A percentile compares a stretch with the other conserved stretches of the same genome.
phyloP scores from a whole-genome alignment of 2,113 vertebrate genomes.

The Thamnaconus septentrionalis region DNA sequence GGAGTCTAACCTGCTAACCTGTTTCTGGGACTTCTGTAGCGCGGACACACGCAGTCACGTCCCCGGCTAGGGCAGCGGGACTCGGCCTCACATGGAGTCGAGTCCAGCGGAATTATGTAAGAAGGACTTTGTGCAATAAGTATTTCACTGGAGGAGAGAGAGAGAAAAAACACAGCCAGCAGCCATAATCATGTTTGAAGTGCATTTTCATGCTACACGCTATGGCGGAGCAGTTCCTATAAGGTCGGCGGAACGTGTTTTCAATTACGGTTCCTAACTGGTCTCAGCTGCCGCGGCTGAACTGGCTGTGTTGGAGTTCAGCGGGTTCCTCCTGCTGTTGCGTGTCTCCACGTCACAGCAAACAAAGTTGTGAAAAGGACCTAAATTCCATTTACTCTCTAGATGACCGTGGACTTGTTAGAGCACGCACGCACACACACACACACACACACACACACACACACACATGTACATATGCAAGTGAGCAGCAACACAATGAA shows the following conservation, averaged over 20 bases:
- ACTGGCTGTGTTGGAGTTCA: constrained; percentile 57
- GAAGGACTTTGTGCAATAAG: constrained; percentile 6
- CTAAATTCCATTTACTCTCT: constrained; percentile 58
- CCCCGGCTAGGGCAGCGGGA: not conserved
- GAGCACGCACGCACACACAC: constrained; percentile 14
- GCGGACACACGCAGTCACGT: constrained; percentile 9
- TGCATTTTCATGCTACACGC: constrained; percentile 28
- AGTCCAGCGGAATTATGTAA: constrained; percentile 15
- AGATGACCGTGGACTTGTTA: constrained; percentile 56
- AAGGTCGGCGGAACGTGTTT: constrained; percentile 45
- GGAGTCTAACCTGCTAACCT: constrained; percentile 40
- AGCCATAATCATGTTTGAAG: constrained; percentile 14
- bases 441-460: not conserved
- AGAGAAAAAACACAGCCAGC: not conserved
- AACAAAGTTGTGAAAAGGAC: constrained; percentile 67
- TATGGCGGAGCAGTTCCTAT: constrained; percentile 29
- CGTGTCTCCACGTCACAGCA: constrained; percentile 52
- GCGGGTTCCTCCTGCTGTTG: constrained; percentile 52
- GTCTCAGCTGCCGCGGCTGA: constrained; percentile 53
- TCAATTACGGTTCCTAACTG: constrained; percentile 51
- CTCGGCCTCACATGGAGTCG: not conserved
- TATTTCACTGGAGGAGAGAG: constrained; percentile 1
- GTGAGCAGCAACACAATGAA: constrained; percentile 21
- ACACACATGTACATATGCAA: not conserved
- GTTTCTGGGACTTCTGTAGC: constrained; percentile 42